Conservation (phyloP, 2,113 vertebrate species). For the Phodopus roborovskii region DNA sequence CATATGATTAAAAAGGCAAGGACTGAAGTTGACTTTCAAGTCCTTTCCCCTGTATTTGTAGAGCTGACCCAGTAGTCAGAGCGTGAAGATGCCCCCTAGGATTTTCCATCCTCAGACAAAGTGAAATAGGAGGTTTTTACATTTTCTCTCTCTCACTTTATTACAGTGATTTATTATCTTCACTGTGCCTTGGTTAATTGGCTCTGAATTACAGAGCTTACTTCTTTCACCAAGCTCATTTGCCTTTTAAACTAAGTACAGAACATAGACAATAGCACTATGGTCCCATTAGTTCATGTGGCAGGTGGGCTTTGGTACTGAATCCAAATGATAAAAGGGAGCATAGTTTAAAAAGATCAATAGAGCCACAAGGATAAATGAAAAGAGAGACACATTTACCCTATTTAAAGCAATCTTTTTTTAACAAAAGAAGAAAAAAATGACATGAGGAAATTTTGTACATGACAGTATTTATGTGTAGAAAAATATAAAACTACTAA, state of each 20-base stretch:
- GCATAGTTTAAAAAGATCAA: slow-evolving; percentile 9
- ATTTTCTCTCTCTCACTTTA: neutral
- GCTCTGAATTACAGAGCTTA: neutral
- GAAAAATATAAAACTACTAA: neutral
- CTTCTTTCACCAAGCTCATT: slow-evolving; percentile 56
- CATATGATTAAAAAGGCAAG: neutral
- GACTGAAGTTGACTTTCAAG: neutral
- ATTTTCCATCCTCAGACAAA: neutral
- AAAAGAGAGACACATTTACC: neutral
- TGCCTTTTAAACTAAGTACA: slow-evolving; percentile 53
- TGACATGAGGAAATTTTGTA: slow-evolving; percentile 12
- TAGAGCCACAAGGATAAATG: neutral
- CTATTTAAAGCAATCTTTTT: slow-evolving; percentile 33
- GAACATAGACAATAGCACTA: neutral
- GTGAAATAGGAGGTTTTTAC: neutral
- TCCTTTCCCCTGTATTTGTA: neutral
- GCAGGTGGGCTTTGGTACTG: slow-evolving; percentile 54
- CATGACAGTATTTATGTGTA: slow-evolving; percentile 24
- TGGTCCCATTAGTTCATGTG: neutral
- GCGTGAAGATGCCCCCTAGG: neutral
- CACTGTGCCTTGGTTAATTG: slow-evolving; percentile 29
- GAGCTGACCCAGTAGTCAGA: neutral
- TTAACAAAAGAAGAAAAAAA: neutral
- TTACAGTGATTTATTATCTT: slow-evolving; percentile 53
- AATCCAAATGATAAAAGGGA: slow-evolving; percentile 48